These are phyloP conservation scores for Cheilosia pagana DNA, from an alignment of 2,888 invertebrate genomes.

Conservation along the genomic window DNA sequence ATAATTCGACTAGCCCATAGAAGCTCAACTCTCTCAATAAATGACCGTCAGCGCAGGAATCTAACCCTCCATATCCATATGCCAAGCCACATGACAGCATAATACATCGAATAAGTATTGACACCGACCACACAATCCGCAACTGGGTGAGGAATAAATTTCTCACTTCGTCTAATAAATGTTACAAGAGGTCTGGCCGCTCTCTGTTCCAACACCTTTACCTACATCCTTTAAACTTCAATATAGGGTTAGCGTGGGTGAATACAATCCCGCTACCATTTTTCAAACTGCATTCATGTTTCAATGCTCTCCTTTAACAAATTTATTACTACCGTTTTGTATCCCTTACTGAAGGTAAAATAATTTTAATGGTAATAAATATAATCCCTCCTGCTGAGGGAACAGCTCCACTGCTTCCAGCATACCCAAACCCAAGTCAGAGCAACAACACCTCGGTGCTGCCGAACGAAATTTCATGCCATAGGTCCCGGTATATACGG, in stretches of 20 bases:
- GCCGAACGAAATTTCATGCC: constrained; percentile 36
- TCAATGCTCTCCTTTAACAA: constrained; percentile 55
- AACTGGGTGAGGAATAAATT: constrained; percentile 10
- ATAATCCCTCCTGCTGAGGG: constrained; percentile 37
- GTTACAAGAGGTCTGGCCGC: constrained; percentile 5
- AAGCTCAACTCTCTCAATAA: not conserved
- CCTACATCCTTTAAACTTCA: constrained; percentile 20
- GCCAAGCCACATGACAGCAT: not conserved
- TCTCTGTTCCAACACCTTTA: not conserved
- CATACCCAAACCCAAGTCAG: constrained; percentile 6
- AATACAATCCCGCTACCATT: constrained; percentile 30
- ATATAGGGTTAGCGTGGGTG: constrained; percentile 5
- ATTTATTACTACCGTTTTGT: constrained; percentile 68
- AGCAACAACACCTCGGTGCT: constrained; percentile 5
- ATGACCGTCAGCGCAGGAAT: not conserved
- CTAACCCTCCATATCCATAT: not conserved
- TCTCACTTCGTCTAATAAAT: constrained; percentile 35
- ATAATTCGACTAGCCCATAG: no score
- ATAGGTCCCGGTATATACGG: not conserved
- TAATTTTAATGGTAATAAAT: constrained; percentile 67
- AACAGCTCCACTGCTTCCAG: not conserved
- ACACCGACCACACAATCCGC: not conserved
- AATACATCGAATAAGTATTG: constrained; percentile 10
- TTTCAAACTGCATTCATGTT: constrained; percentile 59
- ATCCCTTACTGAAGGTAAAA: constrained; percentile 59